Evolutionary conservation across 2,113 vertebrate species (phyloP), one percentile per base, ranked within the genome.

Genomic region (Passerina amoena): DNA sequence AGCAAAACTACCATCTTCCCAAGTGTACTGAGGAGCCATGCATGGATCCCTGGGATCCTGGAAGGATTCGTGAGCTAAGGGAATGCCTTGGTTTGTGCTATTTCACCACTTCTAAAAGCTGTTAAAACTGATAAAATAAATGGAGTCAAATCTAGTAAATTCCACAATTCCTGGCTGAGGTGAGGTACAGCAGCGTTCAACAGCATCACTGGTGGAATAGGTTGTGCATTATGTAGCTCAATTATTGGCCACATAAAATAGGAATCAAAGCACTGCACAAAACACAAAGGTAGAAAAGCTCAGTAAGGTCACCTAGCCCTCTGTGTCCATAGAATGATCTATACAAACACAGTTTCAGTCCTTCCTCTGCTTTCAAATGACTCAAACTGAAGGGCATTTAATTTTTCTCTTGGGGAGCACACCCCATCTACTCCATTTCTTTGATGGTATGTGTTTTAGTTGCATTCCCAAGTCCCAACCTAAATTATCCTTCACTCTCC

Each of bases 401-500:
- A 80, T 73, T 75, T 59, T 90, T 71, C 42, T 70, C 65, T 61
- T 37, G 61, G 77, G 83, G 68, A 88, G 25, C 45, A 59, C 5
- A 40, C 70, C 68, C 42, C 61, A 44, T 84, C 40, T 42, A 61
- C 79, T 61, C 48, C 16, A 11, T 51, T 94, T 94, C 93, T 94
- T 95, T 88, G 79, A 91, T 53, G 80, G 40, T 66, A 48, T 56
- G 56, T 44, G 75, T 95, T 92, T 92, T 7, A 93, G 60, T 54
- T 51, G 56, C 71, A 78, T n/a, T 94, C 93, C 96, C 87, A 96
- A 90, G 95, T 95, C 92, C 82, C 93, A 97, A 1, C 53, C 72
- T 96, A 95, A 96, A 96, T 96, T 96, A 95, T 88, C 86, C 88
- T 96, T 95, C 88, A 88, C 79, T 88, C 85, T 93, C 93, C 93